These are phyloP conservation scores for human DNA, from an alignment of 2,113 vertebrate genomes.

Conservation along the genomic window GRCh38 chr15:49822001-49822500, in stretches of 20 bases:
- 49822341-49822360: background rate
- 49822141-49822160: background rate
- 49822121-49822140: background rate
- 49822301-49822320: background rate
- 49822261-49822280: background rate
- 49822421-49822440: background rate
- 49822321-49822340: background rate
- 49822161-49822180: background rate
- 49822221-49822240: background rate
- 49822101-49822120: background rate
- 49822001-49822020: background rate
- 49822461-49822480: background rate
- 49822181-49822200: background rate
- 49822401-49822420: background rate
- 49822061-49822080: background rate
- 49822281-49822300: constrained; percentile 14
- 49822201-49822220: background rate
- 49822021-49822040: background rate
- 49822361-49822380: background rate
- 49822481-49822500: background rate
- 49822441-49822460: background rate
- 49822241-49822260: background rate
- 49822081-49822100: background rate
- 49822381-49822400: background rate
- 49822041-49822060: background rate